Base-by-base conservation (phyloP, 2,888 invertebrate genomes). In the Petrophora chlorosata region DNA sequence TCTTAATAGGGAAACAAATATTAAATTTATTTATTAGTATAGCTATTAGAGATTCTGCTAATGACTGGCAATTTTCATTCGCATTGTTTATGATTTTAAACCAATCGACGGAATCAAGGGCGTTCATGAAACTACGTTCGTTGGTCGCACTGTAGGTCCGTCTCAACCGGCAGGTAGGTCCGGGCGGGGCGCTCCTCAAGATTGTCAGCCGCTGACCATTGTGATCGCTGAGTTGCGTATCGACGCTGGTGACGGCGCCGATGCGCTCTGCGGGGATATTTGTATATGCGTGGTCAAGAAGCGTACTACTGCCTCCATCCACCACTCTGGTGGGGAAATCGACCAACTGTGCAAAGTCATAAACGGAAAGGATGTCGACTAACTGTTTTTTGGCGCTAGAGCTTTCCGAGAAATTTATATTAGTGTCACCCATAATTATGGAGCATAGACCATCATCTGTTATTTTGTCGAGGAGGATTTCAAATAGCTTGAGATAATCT, bases 241-340 rank as follows among this genome's bases (percentile, higher is more conserved):
- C 22, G n/a, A 47, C 25, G 14, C 29, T 9, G 7, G 40, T 5
- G 12, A 35, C 5, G 17, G 7, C n/a, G 0, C n/a, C 12, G 13
- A 41, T 15, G 22, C 40, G 25, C 10, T 36, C 25, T 4, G 15
- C 29, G 5, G 42, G 15, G 3, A 36, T 10, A 12, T 48, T 48
- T 7, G 38, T 22, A 14, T 42, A 42, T 1, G 22, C 33, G 9
- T 48, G 48, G 16, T 48, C 42, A 1, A 48, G 7, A 3, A 48
- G 19, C 0, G 48, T 32, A 5, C n/a, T 12, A 8, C 22, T 19
- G 12, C 13, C 30, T 1, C 35, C 40, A 1, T 47, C 35, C 7
- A 35, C 35, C 7, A 35, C 23, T 2, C 40, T 15, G 0, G 40
- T 39, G 7, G 17, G 19, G 1, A 3, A 4, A 1, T 19, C 12